phyloP scores from a whole-genome alignment of 2,797 vertebrate species.

The Oryzias sinensis region DNA sequence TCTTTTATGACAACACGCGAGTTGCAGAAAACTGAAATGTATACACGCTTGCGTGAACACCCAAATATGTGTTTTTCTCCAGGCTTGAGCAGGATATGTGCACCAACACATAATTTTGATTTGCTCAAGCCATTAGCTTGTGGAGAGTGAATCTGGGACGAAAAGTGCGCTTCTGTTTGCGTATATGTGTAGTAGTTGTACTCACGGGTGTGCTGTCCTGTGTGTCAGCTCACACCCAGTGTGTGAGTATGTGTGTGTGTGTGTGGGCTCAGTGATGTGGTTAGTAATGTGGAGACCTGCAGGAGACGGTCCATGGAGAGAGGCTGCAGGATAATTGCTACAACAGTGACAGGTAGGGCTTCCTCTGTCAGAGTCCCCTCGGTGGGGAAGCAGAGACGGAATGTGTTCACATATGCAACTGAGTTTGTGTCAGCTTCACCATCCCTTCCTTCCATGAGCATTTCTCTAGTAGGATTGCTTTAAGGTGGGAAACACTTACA shows the following conservation, averaged over 20 bases:
- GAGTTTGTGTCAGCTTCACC: conserved; percentile 33
- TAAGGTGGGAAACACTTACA: conserved; percentile 63
- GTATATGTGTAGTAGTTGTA: conserved; percentile 46
- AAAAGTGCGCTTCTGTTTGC: conserved; percentile 39
- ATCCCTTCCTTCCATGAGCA: conserved; percentile 50
- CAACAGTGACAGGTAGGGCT: conserved; percentile 79
- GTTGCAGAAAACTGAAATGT: conserved; percentile 29
- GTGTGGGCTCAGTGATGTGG: conserved; percentile 68
- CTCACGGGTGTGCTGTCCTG: conserved; percentile 42
- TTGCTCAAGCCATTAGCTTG: conserved; percentile 59
- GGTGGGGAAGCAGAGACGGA: conserved; percentile 46
- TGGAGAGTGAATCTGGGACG: conserved; percentile 51
- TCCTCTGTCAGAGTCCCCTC: conserved; percentile 71
- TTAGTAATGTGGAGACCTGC: conserved; percentile 75
- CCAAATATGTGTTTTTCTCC: conserved; percentile 48
- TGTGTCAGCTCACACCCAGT: conserved; percentile 43
- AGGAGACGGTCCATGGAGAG: conserved; percentile 71
- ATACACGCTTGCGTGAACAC: conserved; percentile 25
- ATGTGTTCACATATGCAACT: conserved; percentile 16
- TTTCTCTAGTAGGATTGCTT: conserved; percentile 60
- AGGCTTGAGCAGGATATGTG: conserved; percentile 66
- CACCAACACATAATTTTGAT: conserved; percentile 60
- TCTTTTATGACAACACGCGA: conserved; percentile 26
- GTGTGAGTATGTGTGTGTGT: conserved; percentile 47
- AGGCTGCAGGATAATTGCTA: conserved; percentile 79